Conservation (phyloP, 2,113 vertebrate genomes). For the Theropithecus gelada region DNA sequence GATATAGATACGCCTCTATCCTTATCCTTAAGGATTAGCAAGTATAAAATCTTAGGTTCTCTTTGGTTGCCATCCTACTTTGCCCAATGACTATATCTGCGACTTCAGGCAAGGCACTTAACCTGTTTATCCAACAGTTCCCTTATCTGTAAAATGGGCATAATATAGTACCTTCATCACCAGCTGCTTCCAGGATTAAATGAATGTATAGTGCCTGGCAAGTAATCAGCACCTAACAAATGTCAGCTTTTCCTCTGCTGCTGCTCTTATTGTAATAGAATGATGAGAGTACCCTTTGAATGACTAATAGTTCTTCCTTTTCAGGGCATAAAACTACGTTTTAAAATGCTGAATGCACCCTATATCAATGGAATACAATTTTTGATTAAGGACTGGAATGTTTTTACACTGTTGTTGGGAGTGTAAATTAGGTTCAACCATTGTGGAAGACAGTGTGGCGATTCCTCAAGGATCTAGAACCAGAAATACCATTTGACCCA, state of each 20-base stretch:
- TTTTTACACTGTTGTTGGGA: no score
- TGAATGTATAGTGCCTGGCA: background rate
- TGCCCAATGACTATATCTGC: background rate
- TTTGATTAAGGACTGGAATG: background rate
- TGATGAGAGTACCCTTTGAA: background rate
- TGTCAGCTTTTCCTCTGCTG: background rate
- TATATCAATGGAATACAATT: background rate
- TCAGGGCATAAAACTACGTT: background rate
- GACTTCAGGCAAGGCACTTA: background rate
- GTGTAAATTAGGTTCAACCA: no score
- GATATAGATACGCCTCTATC: background rate
- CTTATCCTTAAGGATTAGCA: background rate
- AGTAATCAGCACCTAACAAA: background rate
- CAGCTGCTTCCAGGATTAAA: background rate
- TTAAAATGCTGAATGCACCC: constrained; percentile 5
- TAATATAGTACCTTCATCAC: background rate
- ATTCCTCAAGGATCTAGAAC: no score
- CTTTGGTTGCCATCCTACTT: background rate
- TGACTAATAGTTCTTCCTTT: background rate
- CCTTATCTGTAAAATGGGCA: background rate
- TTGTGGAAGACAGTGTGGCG: no score
- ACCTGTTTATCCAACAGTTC: background rate
- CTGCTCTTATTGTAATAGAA: background rate
- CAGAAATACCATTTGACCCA: no score
- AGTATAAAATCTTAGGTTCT: background rate